Base-by-base conservation (phyloP, 2,888 invertebrate genomes). In the Hemistola chrysoprasaria region DNA sequence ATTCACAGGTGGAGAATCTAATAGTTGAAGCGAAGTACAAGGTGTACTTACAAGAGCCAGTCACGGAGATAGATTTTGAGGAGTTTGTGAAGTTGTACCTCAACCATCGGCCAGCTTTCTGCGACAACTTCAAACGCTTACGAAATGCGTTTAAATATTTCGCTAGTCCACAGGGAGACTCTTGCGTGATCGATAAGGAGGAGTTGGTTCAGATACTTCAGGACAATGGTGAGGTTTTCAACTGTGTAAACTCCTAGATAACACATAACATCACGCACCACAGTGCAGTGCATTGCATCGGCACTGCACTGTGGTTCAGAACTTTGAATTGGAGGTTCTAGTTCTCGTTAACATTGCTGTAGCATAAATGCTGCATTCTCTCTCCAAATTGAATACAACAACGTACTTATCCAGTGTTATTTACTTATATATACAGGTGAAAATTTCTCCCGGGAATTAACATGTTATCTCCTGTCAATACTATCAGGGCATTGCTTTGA, bases 1-100 rank as follows among this genome's bases (percentile, higher is more conserved):
- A 11, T 29, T 28, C 41, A 57, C 52, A 93, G 92, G 81, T 92
- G 3, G 91, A 92, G 60, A 91, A 90, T 53, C 74, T 93, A 43
- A 60, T 92, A 59, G 76, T 84, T 1, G 93, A 93, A 72, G 90
- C 91, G 0, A 88, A 85, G 49, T 90, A 85, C 56, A 84, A 84
- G 51, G 82, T 78, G 56, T 91, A 71, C 86, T 88, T 73, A 74
- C 87, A 29, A 62, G 75, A 53, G 71, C 90, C 58, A 70, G 75
- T 78, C 1, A 74, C 87, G 0, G 90, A 91, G 50, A 88, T 95
- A 11, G 90, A 91, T 37, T 93, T 95, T 54, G 91, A 91, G 10
- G 92, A 93, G 47, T 92, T 92, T 48, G 90, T 93, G 0, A 91
- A 90, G 61, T 70, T 93, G 8, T 93, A 92, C 58, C 62, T 93